phyloP scores from a whole-genome alignment of 2,113 vertebrate species.

The Ascaphus truei region DNA sequence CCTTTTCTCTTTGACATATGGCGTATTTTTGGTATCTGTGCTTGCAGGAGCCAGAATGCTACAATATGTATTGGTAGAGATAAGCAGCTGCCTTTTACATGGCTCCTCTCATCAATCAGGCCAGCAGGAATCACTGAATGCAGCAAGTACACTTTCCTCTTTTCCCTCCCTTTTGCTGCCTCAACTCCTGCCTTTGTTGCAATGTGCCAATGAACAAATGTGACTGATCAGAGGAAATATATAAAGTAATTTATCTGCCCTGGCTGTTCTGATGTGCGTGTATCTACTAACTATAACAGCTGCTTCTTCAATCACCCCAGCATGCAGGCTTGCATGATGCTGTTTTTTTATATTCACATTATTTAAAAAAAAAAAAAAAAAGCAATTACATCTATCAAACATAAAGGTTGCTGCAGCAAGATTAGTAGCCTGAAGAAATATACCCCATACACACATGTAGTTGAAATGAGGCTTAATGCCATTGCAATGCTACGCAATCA shows the following conservation, averaged over 20 bases:
- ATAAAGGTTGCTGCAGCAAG: not conserved
- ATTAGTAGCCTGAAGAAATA: not conserved
- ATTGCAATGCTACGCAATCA: not conserved
- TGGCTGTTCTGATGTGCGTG: conserved; percentile 26
- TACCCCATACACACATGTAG: not conserved
- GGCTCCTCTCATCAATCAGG: conserved; percentile 32
- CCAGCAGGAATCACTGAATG: conserved; percentile 30
- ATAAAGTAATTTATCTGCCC: conserved; percentile 36
- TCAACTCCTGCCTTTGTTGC: conserved; percentile 26
- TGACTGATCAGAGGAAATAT: conserved; percentile 29
- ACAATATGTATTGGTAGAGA: conserved; percentile 26
- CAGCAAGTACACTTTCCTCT: conserved; percentile 12
- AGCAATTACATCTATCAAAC: not conserved
- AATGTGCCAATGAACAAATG: conserved; percentile 33
- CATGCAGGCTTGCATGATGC: not conserved
- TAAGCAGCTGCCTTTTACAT: conserved; percentile 24
- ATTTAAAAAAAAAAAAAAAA: not conserved
- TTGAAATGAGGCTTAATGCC: not conserved
- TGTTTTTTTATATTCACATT: conserved; percentile 3
- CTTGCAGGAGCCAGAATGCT: conserved; percentile 22
- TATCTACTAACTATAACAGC: not conserved
- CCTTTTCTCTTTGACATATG: conserved; percentile 26
- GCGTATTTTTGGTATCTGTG: conserved; percentile 5
- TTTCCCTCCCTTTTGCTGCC: conserved; percentile 28
- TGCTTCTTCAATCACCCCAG: conserved; percentile 13